A percentile compares a stretch with the other conserved stretches of the same genome.
Evolutionary conservation across 2,113 vertebrate genomes (phyloP).

Genomic region (Conger conger): DNA sequence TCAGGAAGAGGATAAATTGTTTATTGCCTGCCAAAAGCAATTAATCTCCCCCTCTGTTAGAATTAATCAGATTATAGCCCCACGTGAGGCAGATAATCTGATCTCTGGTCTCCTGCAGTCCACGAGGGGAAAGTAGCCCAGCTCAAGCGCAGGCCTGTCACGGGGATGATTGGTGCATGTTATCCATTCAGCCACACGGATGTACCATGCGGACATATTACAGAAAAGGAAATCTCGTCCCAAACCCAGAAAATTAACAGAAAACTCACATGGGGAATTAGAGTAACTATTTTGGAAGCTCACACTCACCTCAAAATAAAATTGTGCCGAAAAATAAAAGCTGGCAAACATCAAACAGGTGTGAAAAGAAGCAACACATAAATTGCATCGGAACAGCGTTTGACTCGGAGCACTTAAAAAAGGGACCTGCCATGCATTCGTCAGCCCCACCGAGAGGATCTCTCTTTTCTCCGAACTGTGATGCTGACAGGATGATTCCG

Average conservation of each 20-base stretch:
- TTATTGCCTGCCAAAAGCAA: conserved; percentile 70
- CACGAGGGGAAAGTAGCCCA: conserved; percentile 13
- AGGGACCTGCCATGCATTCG: background rate
- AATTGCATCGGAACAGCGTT: background rate
- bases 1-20: conserved; percentile 62
- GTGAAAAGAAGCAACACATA: background rate
- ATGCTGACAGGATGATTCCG: background rate
- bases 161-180: background rate
- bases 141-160: background rate
- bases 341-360: background rate
- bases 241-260: background rate
- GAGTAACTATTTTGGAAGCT: background rate
- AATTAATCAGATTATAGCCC: conserved; percentile 66
- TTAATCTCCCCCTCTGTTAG: conserved; percentile 62
- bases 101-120: conserved; percentile 35
- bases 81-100: conserved; percentile 48
- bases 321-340: background rate
- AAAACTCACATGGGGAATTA: background rate
- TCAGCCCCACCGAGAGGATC: background rate
- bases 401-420: background rate
- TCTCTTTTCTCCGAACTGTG: background rate
- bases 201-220: background rate
- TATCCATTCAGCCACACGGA: background rate
- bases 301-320: background rate
- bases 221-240: no score